These are phyloP conservation scores for Chrysopa pallens DNA, from an alignment of 1,140 invertebrate genomes.

Conservation along the genomic window DNA sequence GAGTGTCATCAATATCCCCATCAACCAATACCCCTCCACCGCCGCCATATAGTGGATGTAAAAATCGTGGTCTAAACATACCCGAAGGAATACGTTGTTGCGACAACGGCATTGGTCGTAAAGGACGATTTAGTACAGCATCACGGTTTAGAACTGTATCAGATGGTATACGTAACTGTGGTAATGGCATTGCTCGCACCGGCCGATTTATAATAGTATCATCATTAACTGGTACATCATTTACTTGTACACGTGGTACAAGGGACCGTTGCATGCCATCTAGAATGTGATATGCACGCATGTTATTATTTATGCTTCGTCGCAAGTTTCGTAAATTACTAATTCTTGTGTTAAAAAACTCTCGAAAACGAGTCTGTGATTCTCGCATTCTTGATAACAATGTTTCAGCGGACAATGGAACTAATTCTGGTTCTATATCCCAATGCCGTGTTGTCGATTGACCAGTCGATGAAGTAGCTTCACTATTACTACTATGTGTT, in stretches of 20 bases:
- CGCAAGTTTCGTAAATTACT: too few species aligned
- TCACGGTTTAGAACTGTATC: conserved; percentile 29
- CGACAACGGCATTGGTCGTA: conserved; percentile 9
- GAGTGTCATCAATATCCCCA: conserved; percentile 17
- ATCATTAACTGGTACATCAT: conserved; percentile 32
- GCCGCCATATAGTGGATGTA: conserved; percentile 21
- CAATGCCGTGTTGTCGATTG: too few species aligned
- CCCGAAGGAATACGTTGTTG: conserved; percentile 3
- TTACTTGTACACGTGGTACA: conserved; percentile 37
- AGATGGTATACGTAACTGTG: conserved; percentile 17
- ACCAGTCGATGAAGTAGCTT: too few species aligned
- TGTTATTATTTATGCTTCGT: too few species aligned
- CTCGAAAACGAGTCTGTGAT: conserved; percentile 8
- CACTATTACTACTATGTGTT: too few species aligned
- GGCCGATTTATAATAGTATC: conserved; percentile 4
- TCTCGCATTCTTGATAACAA: too few species aligned
- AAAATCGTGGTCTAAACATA: conserved; percentile 19
- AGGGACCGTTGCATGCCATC: conserved; percentile 4
- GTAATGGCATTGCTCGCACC: conserved; percentile 16
- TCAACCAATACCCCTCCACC: conserved; percentile 21
- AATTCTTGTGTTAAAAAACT: conserved; percentile 17
- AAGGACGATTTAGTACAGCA: conserved; percentile 7
- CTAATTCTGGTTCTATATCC: too few species aligned
- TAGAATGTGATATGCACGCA: too few species aligned
- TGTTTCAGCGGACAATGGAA: too few species aligned